Evolutionary conservation across 2,797 vertebrate genomes (phyloP), one percentile per base, ranked within the genome.

Genomic region (Spatula clypeata): DNA sequence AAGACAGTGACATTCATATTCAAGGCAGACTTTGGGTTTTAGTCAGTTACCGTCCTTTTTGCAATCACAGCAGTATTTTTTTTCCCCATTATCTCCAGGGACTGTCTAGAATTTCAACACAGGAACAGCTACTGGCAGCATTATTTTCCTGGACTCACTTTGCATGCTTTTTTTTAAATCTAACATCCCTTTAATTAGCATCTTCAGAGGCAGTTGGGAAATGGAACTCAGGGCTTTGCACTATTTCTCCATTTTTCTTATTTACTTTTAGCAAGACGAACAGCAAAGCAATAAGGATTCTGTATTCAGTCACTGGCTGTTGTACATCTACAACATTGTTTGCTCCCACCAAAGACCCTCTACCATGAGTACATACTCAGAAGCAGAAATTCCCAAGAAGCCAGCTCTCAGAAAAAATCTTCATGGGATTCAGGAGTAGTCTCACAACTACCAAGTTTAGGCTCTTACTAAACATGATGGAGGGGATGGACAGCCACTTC

Each of bases 131-230:
- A 86, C 32, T 80, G 58, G 53, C 38, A 84, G 49, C 0, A 0
- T 67, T 92, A 51, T 86, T 96, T 91, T 93, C 58, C 82, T 94
- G 65, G 34, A 57, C 58, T 64, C 53, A 70, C 65, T 94, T 90
- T 92, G 26, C 18, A 74, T 42, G 45, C 17, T 53, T 53, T 90
- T 90, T 75, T 72, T 65, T 5, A 81, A 81, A 47, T 54, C 69
- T 90, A 17, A 61, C 21, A 38, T 87, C 51, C 36, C 36, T 60
- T 88, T 82, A 89, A 93, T 93, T 95, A 80, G 17, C n/a, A 82
- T 72, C 75, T 95, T 91, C 53, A 94, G 71, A 89, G 70, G 57
- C 85, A 88, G 69, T 0, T 80, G 38, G 27, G 55, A 14, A 73
- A 82, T 31, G 11, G 27, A 74, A 61, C 36, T 79, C 12, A 31